Evolutionary conservation across 2,888 invertebrate genomes (phyloP).

Genomic region (Eupithecia dodoneata): DNA sequence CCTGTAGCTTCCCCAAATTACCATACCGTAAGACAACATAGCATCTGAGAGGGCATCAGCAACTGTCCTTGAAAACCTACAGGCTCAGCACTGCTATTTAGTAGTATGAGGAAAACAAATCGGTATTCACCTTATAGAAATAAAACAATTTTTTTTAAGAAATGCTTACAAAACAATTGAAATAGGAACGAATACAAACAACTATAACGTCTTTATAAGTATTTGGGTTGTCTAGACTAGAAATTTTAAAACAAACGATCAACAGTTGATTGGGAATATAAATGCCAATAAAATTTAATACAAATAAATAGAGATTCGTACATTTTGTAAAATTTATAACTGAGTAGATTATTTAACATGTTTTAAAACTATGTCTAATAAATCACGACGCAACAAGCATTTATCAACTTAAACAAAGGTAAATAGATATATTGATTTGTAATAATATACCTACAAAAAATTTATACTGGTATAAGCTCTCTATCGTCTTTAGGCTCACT

Average conservation of each 20-base stretch:
- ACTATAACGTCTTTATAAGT: conserved; percentile 67
- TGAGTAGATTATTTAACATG: conserved; percentile 52
- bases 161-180: conserved; percentile 57
- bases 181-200: conserved; percentile 73
- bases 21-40: neutral
- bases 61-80: neutral
- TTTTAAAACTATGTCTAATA: conserved; percentile 68
- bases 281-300: conserved; percentile 59
- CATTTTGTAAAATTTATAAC: conserved; percentile 43
- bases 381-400: conserved; percentile 78
- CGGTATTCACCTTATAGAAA: conserved; percentile 63
- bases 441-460: conserved; percentile 80
- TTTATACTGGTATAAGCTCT: conserved; percentile 81
- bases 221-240: conserved; percentile 80
- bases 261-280: conserved; percentile 61
- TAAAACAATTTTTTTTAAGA: conserved; percentile 51
- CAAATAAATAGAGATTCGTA: conserved; percentile 61
- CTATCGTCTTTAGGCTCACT: conserved; percentile 79
- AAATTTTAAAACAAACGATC: conserved; percentile 63
- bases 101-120: conserved; percentile 50
- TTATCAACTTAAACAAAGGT: conserved; percentile 78
- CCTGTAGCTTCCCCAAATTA: neutral
- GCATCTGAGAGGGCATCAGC: neutral
- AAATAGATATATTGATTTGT: conserved; percentile 75
- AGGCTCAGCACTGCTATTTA: conserved; percentile 26